Evolutionary conservation across 2,797 vertebrate species (phyloP).

Genomic region (Poeciliopsis infans): DNA sequence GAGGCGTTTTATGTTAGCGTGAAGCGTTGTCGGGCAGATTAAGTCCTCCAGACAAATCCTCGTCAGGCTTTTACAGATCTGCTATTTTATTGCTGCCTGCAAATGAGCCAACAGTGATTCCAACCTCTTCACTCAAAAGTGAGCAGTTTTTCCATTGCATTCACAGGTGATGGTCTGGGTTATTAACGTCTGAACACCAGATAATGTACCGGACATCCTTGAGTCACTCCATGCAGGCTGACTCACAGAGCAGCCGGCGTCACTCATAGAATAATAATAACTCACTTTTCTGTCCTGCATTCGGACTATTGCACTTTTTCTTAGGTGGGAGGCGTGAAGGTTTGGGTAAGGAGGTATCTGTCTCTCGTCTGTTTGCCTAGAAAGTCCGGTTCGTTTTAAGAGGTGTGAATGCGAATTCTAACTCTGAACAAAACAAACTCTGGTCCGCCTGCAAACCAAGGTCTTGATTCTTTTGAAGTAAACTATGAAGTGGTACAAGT

Average conservation of each 20-base stretch:
- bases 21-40: neutral
- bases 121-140: neutral
- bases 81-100: neutral
- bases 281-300: neutral
- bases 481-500: too few species aligned
- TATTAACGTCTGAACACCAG: neutral
- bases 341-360: neutral
- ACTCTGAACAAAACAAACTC: too few species aligned
- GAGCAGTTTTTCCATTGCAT: neutral
- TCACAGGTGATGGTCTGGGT: neutral
- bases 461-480: too few species aligned
- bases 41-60: neutral
- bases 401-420: too few species aligned
- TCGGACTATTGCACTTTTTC: neutral
- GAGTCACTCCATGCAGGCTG: neutral
- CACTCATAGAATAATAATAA: neutral
- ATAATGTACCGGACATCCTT: neutral
- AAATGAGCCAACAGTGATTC: neutral
- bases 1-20: neutral
- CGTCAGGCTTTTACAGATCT: neutral
- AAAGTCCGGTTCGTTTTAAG: too few species aligned
- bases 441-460: too few species aligned
- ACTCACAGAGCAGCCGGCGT: constrained; percentile 14
- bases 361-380: too few species aligned
- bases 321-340: constrained; percentile 14